Conservation (phyloP, 2,888 invertebrate genomes). For the Lissocephala sabroskyi region DNA sequence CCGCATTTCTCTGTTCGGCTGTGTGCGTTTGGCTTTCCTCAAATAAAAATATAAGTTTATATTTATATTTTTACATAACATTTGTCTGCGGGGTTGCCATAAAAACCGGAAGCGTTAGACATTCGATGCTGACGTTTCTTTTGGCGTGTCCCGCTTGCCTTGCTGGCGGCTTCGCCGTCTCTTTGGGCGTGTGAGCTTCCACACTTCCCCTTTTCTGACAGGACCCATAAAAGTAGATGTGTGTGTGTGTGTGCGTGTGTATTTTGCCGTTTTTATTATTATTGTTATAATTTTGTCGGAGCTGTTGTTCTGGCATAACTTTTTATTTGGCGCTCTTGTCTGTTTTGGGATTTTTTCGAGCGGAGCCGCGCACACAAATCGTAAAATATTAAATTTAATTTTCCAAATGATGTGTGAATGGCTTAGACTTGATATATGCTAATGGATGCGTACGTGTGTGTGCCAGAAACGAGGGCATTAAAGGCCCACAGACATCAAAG, state of each 20-base stretch:
- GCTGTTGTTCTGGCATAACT: conserved; percentile 51
- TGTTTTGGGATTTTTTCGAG: conserved; percentile 18
- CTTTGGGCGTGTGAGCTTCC: conserved; percentile 42
- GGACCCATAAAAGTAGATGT: conserved; percentile 39
- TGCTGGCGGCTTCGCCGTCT: too few species aligned
- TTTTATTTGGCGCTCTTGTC: conserved; percentile 44
- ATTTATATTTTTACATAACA: conserved; percentile 66
- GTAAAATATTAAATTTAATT: conserved; percentile 67
- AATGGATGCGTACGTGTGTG: conserved; percentile 26
- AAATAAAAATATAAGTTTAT: conserved; percentile 65
- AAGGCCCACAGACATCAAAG: too few species aligned
- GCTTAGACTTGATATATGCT: conserved; percentile 53
- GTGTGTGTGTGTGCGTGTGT: conserved; percentile 20
- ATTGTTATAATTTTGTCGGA: conserved; percentile 56
- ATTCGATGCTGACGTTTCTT: conserved; percentile 13
- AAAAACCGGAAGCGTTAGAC: conserved; percentile 59
- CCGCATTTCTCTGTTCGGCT: conserved; percentile 15
- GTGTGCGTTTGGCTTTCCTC: conserved; percentile 27
- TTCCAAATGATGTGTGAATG: conserved; percentile 67
- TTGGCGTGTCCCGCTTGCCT: conserved; percentile 7
- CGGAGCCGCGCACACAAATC: conserved; percentile 42
- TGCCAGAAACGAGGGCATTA: too few species aligned
- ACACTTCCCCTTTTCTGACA: background rate
- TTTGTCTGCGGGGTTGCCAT: conserved; percentile 42
- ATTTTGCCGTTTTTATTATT: conserved; percentile 54